These are phyloP conservation scores for Didymodactylos carnosus DNA, from an alignment of 2,888 invertebrate genomes.

Conservation along the genomic window DNA sequence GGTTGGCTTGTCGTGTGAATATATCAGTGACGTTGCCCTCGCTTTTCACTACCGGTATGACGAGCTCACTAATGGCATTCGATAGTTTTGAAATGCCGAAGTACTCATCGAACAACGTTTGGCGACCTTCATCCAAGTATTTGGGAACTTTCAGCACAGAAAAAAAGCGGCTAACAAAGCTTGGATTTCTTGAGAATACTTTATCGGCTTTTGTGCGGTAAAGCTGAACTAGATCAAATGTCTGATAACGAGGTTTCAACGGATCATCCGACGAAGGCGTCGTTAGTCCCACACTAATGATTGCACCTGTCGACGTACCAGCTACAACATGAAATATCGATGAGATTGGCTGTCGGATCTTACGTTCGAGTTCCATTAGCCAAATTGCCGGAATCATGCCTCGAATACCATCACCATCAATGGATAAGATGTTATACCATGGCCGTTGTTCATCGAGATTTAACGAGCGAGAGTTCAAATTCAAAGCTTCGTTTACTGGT, in stretches of 20 bases:
- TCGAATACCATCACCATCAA: slow-evolving; percentile 1
- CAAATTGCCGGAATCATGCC: neutral
- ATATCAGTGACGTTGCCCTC: neutral
- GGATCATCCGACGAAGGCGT: neutral
- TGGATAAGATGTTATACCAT: neutral
- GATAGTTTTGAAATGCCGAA: neutral
- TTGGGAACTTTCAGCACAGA: neutral
- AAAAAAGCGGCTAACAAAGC: neutral
- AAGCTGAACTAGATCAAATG: neutral
- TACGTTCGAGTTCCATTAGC: neutral
- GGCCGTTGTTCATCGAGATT: neutral
- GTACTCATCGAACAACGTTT: neutral
- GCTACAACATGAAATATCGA: neutral
- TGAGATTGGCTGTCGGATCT: neutral
- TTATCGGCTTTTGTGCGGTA: neutral
- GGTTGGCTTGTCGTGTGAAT: neutral
- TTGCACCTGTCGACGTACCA: neutral
- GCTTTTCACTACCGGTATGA: neutral
- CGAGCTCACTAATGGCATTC: neutral
- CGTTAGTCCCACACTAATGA: neutral
- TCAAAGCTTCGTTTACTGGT: neutral
- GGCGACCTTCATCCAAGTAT: neutral
- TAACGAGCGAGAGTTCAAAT: neutral
- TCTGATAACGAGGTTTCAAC: neutral
- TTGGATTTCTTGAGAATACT: neutral